phyloP scores from a whole-genome alignment of 2,113 vertebrate genomes.

The Hydrochoerus hydrochaeris region DNA sequence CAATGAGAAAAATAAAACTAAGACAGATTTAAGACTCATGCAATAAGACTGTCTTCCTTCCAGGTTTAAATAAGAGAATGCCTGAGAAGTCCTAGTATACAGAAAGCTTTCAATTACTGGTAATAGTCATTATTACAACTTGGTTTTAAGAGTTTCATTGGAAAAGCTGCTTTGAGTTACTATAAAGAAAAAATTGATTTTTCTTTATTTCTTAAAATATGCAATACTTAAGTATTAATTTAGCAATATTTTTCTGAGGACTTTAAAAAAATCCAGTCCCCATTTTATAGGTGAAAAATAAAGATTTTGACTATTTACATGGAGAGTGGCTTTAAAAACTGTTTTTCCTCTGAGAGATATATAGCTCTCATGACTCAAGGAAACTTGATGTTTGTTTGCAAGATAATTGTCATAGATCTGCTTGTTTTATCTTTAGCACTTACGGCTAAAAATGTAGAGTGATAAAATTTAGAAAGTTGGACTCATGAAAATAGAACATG shows the following conservation, averaged over 20 bases:
- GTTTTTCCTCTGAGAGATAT: not conserved
- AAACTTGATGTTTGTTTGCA: slow-evolving; percentile 2
- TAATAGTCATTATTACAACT: not conserved
- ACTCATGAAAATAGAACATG: rapidly evolving
- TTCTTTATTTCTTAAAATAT: not conserved
- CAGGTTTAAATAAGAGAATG: not conserved
- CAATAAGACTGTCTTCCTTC: not conserved
- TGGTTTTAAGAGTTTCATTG: not conserved
- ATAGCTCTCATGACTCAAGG: not conserved
- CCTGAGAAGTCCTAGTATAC: not conserved
- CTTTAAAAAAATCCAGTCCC: not conserved
- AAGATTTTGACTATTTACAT: not conserved
- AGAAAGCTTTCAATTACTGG: not conserved
- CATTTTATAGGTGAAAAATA: not conserved
- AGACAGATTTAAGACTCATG: not conserved
- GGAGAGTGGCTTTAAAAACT: not conserved
- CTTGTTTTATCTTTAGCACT: not conserved
- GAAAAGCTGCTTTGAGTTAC: slow-evolving; percentile 36
- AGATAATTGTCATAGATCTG: not conserved
- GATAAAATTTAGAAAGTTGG: not conserved
- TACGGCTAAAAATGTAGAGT: not conserved
- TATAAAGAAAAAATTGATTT: not conserved
- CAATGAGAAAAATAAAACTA: not conserved
- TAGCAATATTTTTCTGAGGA: not conserved
- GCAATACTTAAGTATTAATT: not conserved